Evolutionary conservation across 2,888 invertebrate genomes (phyloP), one percentile per base, ranked within the genome.

Genomic region (Stenurella melanura): DNA sequence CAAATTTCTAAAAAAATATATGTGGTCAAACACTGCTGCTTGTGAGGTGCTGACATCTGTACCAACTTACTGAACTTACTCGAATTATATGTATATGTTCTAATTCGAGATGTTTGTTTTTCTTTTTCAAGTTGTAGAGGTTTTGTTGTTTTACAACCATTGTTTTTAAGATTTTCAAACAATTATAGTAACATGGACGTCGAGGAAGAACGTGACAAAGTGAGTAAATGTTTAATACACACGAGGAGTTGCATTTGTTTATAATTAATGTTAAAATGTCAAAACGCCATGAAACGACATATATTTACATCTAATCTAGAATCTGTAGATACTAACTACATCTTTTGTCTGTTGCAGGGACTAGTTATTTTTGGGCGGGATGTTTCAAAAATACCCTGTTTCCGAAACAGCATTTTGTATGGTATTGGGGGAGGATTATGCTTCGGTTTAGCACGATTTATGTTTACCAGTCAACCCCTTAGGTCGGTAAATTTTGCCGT

Each of bases 301-400:
- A 26, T 26, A 26, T 26, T 4, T 26, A 4, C 21, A 26, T 26
- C 21, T 26, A 26, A n/a, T n/a, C n/a, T n/a, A n/a, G n/a, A n/a
- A n/a, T n/a, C n/a, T n/a, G n/a, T n/a, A n/a, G n/a, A n/a, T n/a
- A n/a, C n/a, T 5, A 21, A 21, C 38, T n/a, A n/a, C 72, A 50
- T 58, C 72, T 75, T 42, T n/a, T 66, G 83, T 80, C 77, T 79
- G 64, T 90, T 90, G 72, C 89, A 94, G 93, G 90, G 92, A 42
- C 81, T 94, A 7, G 87, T 91, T 12, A 82, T 95, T 68, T 95
- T 95, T 88, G 95, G 95, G 11, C 91, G 93, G 82, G 94, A 96
- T 89, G 87, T 96, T 21, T 90, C 94, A 0, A 92, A 94, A 89
- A 94, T 96, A 77, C 96, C 96, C 0, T 96, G 96, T 88, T 96